Evolutionary conservation across 2,113 vertebrate genomes (phyloP).

Genomic region (Xiphophorus couchianus): DNA sequence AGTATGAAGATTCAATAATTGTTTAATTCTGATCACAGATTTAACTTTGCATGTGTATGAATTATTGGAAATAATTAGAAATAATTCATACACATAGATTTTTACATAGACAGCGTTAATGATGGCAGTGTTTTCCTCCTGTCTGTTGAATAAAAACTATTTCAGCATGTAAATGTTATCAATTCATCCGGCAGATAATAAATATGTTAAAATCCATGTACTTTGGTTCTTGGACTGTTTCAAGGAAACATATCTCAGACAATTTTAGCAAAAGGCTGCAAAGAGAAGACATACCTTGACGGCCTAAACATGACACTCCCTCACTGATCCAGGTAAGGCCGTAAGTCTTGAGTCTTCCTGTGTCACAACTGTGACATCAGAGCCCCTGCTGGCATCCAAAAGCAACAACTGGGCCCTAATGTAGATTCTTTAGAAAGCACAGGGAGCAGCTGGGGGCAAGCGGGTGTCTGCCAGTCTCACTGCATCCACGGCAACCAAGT

Average conservation of each 20-base stretch:
- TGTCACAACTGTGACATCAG: slow-evolving; percentile 73
- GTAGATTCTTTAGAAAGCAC: slow-evolving; percentile 82
- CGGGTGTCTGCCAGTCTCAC: slow-evolving; percentile 79
- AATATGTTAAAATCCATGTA: neutral
- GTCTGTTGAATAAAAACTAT: neutral
- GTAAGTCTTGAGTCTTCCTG: slow-evolving; percentile 59
- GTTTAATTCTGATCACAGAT: neutral
- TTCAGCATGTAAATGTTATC: neutral
- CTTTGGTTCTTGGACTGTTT: neutral
- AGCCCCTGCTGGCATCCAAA: slow-evolving; percentile 75
- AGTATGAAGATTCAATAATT: neutral
- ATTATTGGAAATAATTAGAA: too few relatives aligned
- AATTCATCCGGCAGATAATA: neutral
- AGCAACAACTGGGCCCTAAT: slow-evolving; percentile 86
- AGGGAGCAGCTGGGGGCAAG: slow-evolving; percentile 84
- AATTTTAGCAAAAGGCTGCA: neutral
- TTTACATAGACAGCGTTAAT: neutral
- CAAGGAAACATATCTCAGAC: neutral
- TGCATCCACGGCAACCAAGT: slow-evolving; percentile 81
- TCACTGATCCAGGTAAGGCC: slow-evolving; percentile 60
- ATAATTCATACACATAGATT: neutral
- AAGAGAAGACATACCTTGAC: slow-evolving; percentile 22
- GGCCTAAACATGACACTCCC: slow-evolving; percentile 4
- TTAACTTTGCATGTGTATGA: neutral
- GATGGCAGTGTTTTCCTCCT: neutral